These are phyloP conservation scores for Clitarchus hookeri DNA, from an alignment of 2,888 invertebrate species.

Conservation along the genomic window DNA sequence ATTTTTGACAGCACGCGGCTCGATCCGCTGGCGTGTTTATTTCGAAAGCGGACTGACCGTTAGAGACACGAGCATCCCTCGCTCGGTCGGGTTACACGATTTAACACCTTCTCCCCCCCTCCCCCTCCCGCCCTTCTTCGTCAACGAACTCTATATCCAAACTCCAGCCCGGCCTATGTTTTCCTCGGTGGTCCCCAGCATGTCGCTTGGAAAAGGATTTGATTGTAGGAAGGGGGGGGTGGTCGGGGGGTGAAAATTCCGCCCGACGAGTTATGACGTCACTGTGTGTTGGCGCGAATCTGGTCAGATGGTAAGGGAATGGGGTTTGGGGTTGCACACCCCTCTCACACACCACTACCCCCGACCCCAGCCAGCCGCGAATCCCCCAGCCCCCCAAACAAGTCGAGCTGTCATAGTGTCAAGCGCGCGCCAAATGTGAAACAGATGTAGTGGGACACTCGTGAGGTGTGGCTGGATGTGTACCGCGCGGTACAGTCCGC, in stretches of 20 bases:
- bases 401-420: not conserved
- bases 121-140: not conserved
- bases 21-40: too few relatives aligned
- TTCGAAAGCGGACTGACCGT: too few relatives aligned
- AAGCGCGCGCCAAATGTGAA: not conserved
- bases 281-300: not conserved
- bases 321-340: not conserved
- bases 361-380: not conserved
- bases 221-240: too few relatives aligned
- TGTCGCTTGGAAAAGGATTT: too few relatives aligned
- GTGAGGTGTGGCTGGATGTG: not conserved
- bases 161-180: not conserved
- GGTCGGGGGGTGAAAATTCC: not conserved
- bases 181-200: not conserved
- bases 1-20: too few relatives aligned
- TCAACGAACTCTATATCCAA: not conserved
- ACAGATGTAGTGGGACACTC: not conserved
- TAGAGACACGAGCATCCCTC: too few relatives aligned
- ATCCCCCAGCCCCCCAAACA: not conserved
- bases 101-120: slow-evolving; percentile 2
- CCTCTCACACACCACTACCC: not conserved
- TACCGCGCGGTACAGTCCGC: not conserved
- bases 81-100: too few relatives aligned
- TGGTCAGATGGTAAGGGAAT: not conserved
- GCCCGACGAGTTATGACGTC: not conserved